Evolutionary conservation across 1,140 invertebrate species (phyloP).

Genomic region (Cecropterus lyciades): DNA sequence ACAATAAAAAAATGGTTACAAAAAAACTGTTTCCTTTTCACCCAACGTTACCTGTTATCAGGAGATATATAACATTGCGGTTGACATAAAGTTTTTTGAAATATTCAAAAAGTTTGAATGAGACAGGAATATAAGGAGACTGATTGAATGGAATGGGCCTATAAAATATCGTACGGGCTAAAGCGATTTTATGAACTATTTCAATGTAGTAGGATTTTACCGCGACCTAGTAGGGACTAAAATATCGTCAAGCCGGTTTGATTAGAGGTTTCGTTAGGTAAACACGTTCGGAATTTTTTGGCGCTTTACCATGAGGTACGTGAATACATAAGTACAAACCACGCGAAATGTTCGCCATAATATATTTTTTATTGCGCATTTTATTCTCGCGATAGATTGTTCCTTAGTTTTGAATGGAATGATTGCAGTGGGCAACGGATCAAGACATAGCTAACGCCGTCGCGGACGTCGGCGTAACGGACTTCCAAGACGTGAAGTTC

Average conservation of each 20-base stretch:
- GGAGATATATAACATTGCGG: not conserved
- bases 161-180: too few relatives aligned
- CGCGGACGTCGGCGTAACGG: constrained; percentile 93
- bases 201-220: not conserved
- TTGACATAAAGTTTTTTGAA: too few relatives aligned
- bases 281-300: constrained; percentile 10
- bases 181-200: too few relatives aligned
- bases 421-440: constrained; percentile 97
- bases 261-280: constrained; percentile 11
- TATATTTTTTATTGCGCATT: constrained; percentile 54
- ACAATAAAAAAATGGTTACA: constrained; percentile 75
- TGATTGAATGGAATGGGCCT: not conserved
- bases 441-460: constrained; percentile 96
- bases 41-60: constrained; percentile 59
- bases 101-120: not conserved
- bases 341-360: constrained; percentile 42
- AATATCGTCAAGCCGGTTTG: not conserved
- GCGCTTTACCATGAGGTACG: constrained; percentile 42
- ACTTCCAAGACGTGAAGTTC: constrained; percentile 99
- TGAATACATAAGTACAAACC: constrained; percentile 34
- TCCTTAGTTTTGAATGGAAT: constrained; percentile 67
- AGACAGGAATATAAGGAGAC: not conserved
- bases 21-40: constrained; percentile 78
- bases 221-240: not conserved
- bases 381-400: constrained; percentile 42